These are phyloP conservation scores for Pyrrhosoma nymphula DNA, from an alignment of 2,888 invertebrate genomes.

Conservation along the genomic window DNA sequence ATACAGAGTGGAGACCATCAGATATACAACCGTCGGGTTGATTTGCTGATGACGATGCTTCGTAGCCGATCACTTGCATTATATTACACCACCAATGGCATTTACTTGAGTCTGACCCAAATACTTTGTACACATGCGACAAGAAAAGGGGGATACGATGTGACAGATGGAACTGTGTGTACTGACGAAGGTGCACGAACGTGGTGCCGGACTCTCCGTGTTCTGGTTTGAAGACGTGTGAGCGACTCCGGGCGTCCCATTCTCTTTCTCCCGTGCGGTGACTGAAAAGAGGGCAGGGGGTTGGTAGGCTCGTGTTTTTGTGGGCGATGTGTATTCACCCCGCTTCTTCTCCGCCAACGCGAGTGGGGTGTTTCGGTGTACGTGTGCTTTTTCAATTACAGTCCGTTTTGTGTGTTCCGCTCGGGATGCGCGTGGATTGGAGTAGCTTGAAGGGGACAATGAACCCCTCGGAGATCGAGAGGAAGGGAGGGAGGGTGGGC, in stretches of 20 bases:
- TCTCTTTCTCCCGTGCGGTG: neutral
- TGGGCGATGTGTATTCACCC: constrained; percentile 5
- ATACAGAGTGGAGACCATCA: no score
- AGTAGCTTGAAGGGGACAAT: neutral
- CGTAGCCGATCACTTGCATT: no score
- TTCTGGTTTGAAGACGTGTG: neutral
- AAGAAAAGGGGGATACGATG: no score
- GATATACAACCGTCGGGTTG: no score
- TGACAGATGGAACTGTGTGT: no score
- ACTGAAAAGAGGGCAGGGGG: neutral
- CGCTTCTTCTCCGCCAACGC: neutral
- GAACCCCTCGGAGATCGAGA: neutral
- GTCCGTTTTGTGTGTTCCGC: constrained; percentile 35
- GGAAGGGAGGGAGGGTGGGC: neutral
- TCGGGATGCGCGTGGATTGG: neutral
- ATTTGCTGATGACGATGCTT: no score
- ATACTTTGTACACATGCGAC: no score
- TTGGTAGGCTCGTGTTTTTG: neutral
- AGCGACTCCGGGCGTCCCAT: neutral
- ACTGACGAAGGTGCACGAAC: no score
- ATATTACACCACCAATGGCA: no score
- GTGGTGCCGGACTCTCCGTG: neutral
- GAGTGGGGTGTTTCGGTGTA: neutral
- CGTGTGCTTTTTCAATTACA: neutral
- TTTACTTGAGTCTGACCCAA: no score